Evolutionary conservation across 2,888 invertebrate genomes (phyloP), one percentile per base, ranked within the genome.

Genomic region (Vandiemenella viatica): DNA sequence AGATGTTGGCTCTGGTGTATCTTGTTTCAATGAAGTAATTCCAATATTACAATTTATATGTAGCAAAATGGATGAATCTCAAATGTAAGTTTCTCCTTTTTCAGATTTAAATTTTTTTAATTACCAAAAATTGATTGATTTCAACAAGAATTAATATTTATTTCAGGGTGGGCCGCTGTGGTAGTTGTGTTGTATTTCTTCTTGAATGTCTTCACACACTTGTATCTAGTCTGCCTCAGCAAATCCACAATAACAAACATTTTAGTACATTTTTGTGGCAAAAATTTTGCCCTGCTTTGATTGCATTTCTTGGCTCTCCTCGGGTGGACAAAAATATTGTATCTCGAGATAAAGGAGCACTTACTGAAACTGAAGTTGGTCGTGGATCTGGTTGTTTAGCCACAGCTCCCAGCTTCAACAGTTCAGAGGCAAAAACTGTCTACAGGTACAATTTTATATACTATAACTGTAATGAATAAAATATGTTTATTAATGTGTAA

Each of bases 241-340:
- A 84, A 56, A 86, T 88, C 7, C 83, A 85, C 59, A 80, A 80
- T 2, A 88, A 88, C 67, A 77, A 80, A 1, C 88, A 89, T 65
- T 89, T 89, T 62, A 86, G 86, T 2, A 85, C 86, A 4, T 88
- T 89, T 61, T 71, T 89, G 8, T 89, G 93, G 93, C 90, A 92
- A 65, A 83, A 89, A 60, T 84, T 93, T 61, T 92, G 91, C 60
- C 93, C 93, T 0, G 83, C 87, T 1, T 68, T 93, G 55, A 83
- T 93, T 49, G 83, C 87, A 0, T 81, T 92, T 50, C 72, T 93
- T 3, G 92, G 92, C 0, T 85, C 90, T 7, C 92, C 92, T 0
- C 76, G 86, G 46, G 80, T 87, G 52, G 87, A 87, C 59, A 83
- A 83, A 61, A 83, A 82, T 59, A 80, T 81, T 52, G 79, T 79